A percentile compares a stretch with the other conserved stretches of the same genome.
Conservation (phyloP, 2,797 vertebrate genomes). For the Nannoperca obscura region DNA sequence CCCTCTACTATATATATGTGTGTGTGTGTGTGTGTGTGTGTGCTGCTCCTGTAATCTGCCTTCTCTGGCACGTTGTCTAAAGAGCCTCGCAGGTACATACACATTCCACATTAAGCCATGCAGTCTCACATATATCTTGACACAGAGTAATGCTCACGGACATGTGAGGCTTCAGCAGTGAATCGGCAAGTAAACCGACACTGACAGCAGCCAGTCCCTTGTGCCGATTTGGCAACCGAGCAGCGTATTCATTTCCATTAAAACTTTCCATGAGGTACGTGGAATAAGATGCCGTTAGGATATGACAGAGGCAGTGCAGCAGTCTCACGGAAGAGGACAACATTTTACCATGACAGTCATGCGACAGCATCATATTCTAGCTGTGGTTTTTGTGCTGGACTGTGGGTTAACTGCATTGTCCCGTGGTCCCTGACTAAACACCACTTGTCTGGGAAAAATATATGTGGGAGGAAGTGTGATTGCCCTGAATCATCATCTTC, state of each 20-base stretch:
- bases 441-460: conserved; percentile 37
- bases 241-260: conserved; percentile 30
- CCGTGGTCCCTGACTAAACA: conserved; percentile 51
- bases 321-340: not conserved
- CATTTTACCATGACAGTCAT: not conserved
- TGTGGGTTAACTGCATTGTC: not conserved
- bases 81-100: conserved; percentile 26
- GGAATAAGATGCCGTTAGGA: not conserved
- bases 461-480: conserved; percentile 38
- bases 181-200: conserved; percentile 39
- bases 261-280: conserved; percentile 37
- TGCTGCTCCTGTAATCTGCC: conserved; percentile 29
- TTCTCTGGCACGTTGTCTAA: conserved; percentile 28
- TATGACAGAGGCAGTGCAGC: not conserved
- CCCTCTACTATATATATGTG: not conserved
- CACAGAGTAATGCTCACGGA: conserved; percentile 24
- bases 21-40: too few species aligned
- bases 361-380: not conserved
- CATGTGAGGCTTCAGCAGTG: conserved; percentile 26
- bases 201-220: not conserved
- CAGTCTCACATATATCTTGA: conserved; percentile 29
- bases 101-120: conserved; percentile 38
- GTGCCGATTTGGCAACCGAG: conserved; percentile 29
- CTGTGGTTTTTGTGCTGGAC: not conserved
- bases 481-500: conserved; percentile 41